Evolutionary conservation across 2,797 vertebrate species (phyloP), one percentile per base, ranked within the genome.

Genomic region (Mallotus villosus): DNA sequence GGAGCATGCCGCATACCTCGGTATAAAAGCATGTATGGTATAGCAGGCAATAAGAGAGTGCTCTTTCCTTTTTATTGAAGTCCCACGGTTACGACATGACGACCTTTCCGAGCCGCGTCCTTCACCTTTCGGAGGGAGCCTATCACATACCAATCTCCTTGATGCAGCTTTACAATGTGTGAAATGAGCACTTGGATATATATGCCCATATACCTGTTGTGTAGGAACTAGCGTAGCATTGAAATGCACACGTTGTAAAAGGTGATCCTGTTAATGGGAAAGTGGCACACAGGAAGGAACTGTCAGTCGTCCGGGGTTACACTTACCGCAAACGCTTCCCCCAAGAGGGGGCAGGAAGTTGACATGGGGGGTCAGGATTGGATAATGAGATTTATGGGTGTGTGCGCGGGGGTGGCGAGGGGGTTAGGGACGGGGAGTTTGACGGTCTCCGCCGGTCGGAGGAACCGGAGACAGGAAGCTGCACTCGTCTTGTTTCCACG

Each of bases 301-400:
- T 12, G 60, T 61, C 14, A 7, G 61, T 34, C 27, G 8, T 24
- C 14, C 27, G 59, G 62, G 65, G 71, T 74, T 64, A 78, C 72
- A 75, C 73, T 61, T 78, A 51, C 64, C 62, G 8, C 17, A 72
- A 75, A 70, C 37, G 70, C 71, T 76, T 81, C 70, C 77, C 77
- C 74, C 32, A 74, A 76, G 60, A 71, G 64, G 70, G 51, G 62
- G 75, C 51, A 55, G 5, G 34, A 61, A 17, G 73, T 67, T 78
- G 72, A 61, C 59, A 32, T 25, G 2, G 16, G 16, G 72, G 85
- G 81, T 84, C 80, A 83, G 21, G 67, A 58, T 32, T 53, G 65
- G 66, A 72, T 82, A 83, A 85, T 85, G 81, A 82, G 81, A 84
- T 85, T 82, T 85, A 82, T 78, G 74, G 73, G 55, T 46, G 9